phyloP scores from a whole-genome alignment of 2,888 invertebrate genomes.

The Polymixis flavicincta region DNA sequence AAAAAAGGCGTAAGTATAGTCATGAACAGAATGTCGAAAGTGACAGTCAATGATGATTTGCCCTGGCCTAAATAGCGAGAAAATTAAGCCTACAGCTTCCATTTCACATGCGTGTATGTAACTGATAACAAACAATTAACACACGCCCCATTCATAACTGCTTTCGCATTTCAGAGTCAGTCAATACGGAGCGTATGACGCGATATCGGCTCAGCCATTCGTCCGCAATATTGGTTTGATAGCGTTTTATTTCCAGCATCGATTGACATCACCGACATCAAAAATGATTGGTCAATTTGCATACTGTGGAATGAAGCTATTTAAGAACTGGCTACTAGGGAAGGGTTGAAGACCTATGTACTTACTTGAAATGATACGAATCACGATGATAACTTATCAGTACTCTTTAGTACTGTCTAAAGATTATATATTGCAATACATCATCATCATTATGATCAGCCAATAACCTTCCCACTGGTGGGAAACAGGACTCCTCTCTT shows the following conservation, averaged over 20 bases:
- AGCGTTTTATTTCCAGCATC: conserved; percentile 59
- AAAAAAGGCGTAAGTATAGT: not conserved
- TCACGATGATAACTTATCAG: not conserved
- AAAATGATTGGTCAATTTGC: conserved; percentile 54
- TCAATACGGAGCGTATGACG: conserved; percentile 51
- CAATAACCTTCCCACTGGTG: too few species aligned
- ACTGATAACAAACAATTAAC: conserved; percentile 58
- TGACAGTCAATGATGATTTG: not conserved
- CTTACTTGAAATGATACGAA: not conserved
- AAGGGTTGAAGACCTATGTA: not conserved
- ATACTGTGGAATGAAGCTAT: conserved; percentile 28
- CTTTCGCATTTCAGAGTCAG: conserved; percentile 53
- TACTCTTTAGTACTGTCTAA: too few species aligned
- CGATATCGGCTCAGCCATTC: conserved; percentile 57
- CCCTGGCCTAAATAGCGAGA: conserved; percentile 5
- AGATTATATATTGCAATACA: not conserved
- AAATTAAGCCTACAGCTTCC: conserved; percentile 24
- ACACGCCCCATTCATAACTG: conserved; percentile 53
- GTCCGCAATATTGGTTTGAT: conserved; percentile 63
- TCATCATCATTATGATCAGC: too few species aligned
- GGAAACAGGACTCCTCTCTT: too few species aligned
- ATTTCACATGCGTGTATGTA: conserved; percentile 33
- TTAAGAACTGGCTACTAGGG: conserved; percentile 26
- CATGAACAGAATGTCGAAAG: not conserved
- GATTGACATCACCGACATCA: conserved; percentile 51